phyloP scores from a whole-genome alignment of 2,113 vertebrate genomes.

The Chionodraco myersi region DNA sequence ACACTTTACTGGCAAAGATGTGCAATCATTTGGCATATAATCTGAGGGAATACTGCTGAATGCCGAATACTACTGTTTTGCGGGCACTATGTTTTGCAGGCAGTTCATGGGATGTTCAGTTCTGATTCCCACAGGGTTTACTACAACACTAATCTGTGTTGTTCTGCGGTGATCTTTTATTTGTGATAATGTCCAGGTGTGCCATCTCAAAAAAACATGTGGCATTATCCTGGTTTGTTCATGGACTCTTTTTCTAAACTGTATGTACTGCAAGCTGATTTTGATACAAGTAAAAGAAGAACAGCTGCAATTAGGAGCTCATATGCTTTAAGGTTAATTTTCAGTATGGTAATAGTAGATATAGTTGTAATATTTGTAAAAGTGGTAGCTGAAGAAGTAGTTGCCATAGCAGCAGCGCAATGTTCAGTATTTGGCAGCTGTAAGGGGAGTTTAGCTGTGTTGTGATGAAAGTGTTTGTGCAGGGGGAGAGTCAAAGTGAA shows the following conservation, averaged over 20 bases:
- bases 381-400: too few species aligned
- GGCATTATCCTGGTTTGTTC: too few species aligned
- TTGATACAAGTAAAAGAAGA: neutral
- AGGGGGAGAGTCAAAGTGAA: neutral
- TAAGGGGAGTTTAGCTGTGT: neutral
- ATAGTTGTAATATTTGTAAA: too few species aligned
- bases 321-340: too few species aligned
- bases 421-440: neutral
- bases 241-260: too few species aligned
- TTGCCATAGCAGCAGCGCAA: too few species aligned
- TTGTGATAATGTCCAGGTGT: neutral
- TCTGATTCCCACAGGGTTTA: constrained; percentile 36
- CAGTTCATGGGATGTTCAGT: neutral
- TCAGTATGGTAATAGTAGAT: too few species aligned
- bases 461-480: neutral
- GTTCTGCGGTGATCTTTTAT: constrained; percentile 1
- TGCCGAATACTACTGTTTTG: constrained; percentile 25
- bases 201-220: neutral
- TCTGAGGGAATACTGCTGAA: constrained; percentile 17
- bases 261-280: neutral
- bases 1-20: neutral
- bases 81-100: constrained; percentile 6
- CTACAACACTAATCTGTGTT: constrained; percentile 8
- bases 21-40: neutral
- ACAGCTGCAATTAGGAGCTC: neutral